Base-by-base conservation (phyloP, 2,797 vertebrate species). In the Oceanodroma leucorhoa region DNA sequence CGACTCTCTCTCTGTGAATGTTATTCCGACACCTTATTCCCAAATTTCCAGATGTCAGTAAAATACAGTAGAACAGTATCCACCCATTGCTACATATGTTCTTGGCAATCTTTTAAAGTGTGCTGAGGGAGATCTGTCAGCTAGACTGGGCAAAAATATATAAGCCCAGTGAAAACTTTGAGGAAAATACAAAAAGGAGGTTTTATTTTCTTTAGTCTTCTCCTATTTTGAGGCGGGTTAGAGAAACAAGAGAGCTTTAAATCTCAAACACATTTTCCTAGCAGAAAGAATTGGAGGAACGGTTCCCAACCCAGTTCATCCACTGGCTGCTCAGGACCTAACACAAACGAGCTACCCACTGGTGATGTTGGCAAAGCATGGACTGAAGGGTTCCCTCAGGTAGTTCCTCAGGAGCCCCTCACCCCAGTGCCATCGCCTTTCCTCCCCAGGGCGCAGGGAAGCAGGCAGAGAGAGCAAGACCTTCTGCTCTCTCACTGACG, bases 1-100 rank as follows among this genome's bases (percentile, higher is more conserved):
- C 4, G 3, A 67, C 16, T 50, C 19, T 80, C 89, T 89, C 38
- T 88, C 46, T 90, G 27, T 67, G 95, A 95, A 84, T 71, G 36
- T 90, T 84, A 82, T 83, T 90, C 51, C 18, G 88, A 70, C 26
- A 73, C 32, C 26, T 89, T 76, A 82, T 55, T 94, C 86, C 54
- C 12, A 43, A 55, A 91, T 91, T 90, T 90, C 46, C 46, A 50
- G 14, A 67, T 64, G 45, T 43, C 65, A 69, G 9, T 76, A 60
- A 85, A 93, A 53, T 32, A 53, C 21, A 79, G 32, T 45, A 71
- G 32, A 88, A 71, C 23, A 61, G 17, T n/a, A 82, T n/a, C 22
- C 34, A 70, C 26, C 58, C n/a, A 60, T 6, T 1, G 48, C 58
- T 95, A 15, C 34, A 78, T 71, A 71, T 65, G 64, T 77, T 90